A percentile compares a stretch with the other conserved stretches of the same genome.
phyloP scores from a whole-genome alignment of 92 coral and sea anemone species.

The Zoanthus gigantus region DNA sequence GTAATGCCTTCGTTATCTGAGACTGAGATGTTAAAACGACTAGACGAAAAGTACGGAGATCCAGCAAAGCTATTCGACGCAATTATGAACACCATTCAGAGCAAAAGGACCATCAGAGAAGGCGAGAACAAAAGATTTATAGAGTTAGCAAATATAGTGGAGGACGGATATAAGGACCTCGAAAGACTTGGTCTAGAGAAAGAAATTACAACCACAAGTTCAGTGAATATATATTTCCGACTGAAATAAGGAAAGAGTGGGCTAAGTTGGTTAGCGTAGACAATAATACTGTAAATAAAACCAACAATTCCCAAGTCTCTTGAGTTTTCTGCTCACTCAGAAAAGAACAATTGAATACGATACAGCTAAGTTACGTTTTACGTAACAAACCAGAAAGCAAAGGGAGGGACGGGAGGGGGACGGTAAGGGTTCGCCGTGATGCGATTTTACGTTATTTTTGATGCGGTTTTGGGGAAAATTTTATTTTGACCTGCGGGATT shows the following conservation, averaged over 20 bases:
- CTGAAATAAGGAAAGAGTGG: conserved; percentile 50
- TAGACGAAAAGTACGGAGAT: conserved; percentile 49
- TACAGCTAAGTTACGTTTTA: conserved; percentile 41
- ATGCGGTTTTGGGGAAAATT: background rate
- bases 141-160: background rate
- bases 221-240: conserved; percentile 45
- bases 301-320: conserved; percentile 33
- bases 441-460: background rate
- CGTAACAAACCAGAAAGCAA: background rate
- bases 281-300: conserved; percentile 16
- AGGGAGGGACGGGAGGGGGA: conserved; percentile 10
- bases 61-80: conserved; percentile 32
- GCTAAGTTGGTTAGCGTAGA: conserved; percentile 23
- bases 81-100: conserved; percentile 13
- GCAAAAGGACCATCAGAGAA: conserved; percentile 10
- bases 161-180: conserved; percentile 33
- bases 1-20: too few species aligned
- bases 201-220: conserved; percentile 36
- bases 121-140: conserved; percentile 34
- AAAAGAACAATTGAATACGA: conserved; percentile 53
- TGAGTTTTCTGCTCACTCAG: conserved; percentile 43
- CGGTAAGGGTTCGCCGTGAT: background rate
- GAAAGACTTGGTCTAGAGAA: conserved; percentile 29
- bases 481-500: background rate
- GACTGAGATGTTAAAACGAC: conserved; percentile 42